Evolutionary conservation across 2,113 vertebrate species (phyloP), one percentile per base, ranked within the genome.

Genomic region (Chionodraco myersi): DNA sequence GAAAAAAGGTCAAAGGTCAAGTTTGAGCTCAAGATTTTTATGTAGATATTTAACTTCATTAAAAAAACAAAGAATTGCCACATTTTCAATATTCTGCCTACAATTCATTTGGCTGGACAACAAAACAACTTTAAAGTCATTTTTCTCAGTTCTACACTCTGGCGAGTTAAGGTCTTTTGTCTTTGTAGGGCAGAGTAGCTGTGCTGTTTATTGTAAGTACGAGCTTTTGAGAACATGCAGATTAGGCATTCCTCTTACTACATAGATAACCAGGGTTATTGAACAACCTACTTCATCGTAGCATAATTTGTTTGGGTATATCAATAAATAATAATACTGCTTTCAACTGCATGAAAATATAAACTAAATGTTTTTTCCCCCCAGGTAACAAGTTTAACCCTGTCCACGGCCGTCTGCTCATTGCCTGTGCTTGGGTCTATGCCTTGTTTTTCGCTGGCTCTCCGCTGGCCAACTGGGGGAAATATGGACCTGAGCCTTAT

Each of bases 401-500:
- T 34, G 23, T 83, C 68, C 94, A 96, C 0, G 86, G 92, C 23
- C 47, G 86, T 36, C 79, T 94, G 73, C 88, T 96, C 71, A 80
- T 95, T 67, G 89, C 84, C 64, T 92, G 89, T 41, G 89, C 92
- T 49, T 96, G 95, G 95, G 66, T 77, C 62, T 95, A 94, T 0
- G 92, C 95, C n/a, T 84, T 94, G 67, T 12, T 95, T 79, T 96
- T 96, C 75, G 94, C 96, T 51, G 80, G 89, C 72, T 94, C 86
- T 53, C 95, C 95, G 11, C 84, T 96, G 78, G 90, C 60, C 81
- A 92, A 93, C 77, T 95, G 95, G 95, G 95, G 95, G 18, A 86
- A 94, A 68, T 96, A 96, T 1, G 94, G 94, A 72, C 91, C 89
- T 0, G 95, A 96, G 68, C 95, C 95, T 1, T 96, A 96, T 0